phyloP scores from a whole-genome alignment of 2,797 vertebrate genomes.

The Micropoecilia bifurca region DNA sequence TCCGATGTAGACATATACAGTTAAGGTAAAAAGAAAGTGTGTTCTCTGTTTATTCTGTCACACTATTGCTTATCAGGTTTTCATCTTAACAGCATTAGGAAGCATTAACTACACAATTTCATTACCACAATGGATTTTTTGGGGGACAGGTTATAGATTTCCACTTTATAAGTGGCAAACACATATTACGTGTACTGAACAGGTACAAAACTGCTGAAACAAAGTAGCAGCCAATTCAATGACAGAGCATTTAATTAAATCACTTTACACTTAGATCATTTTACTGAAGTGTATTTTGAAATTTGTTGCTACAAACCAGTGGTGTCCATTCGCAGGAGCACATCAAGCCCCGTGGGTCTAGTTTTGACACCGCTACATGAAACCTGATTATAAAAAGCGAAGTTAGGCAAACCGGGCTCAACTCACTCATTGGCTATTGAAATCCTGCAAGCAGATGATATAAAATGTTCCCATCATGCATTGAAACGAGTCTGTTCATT shows the following conservation, averaged over 20 bases:
- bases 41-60: not conserved
- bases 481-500: constrained; percentile 3
- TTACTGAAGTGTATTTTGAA: not conserved
- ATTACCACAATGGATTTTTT: not conserved
- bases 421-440: not conserved
- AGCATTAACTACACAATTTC: not conserved
- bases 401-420: not conserved
- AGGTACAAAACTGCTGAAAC: not conserved
- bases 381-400: not conserved
- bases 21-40: not conserved
- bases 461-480: not conserved
- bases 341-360: not conserved
- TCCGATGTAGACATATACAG: not conserved
- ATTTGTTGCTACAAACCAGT: not conserved
- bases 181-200: not conserved
- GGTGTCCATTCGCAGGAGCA: not conserved
- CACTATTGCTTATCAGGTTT: not conserved
- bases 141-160: not conserved
- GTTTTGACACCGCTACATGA: not conserved
- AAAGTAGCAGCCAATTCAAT: not conserved
- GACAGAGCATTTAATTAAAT: not conserved
- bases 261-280: not conserved
- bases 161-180: not conserved
- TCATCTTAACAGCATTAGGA: not conserved
- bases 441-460: not conserved